Conservation (phyloP, 2,113 vertebrate genomes). For the Caracal caracal region DNA sequence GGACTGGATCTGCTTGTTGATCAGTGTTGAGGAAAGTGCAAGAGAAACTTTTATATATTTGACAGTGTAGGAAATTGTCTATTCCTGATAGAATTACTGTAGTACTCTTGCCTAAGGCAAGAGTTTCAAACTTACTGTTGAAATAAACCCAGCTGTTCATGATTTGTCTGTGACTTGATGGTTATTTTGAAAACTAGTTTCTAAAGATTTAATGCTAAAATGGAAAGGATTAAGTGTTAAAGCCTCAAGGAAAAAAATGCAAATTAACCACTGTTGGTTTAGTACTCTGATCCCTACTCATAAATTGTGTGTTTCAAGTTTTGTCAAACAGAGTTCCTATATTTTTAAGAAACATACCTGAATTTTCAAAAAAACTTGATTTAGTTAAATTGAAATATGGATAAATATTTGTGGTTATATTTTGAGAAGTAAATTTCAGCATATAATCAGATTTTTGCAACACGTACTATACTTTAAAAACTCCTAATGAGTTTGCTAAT, state of each 20-base stretch:
- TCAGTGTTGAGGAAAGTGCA: slow-evolving; percentile 81
- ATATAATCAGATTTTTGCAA: slow-evolving; percentile 3
- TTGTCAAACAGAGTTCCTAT: background rate
- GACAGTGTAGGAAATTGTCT: slow-evolving; percentile 84
- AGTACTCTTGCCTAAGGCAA: slow-evolving; percentile 74
- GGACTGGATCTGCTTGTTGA: slow-evolving; percentile 86
- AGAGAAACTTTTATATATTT: slow-evolving; percentile 88
- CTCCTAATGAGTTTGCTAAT: background rate
- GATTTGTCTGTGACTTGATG: slow-evolving; percentile 75
- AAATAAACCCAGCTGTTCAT: slow-evolving; percentile 87
- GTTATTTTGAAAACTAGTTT: slow-evolving; percentile 48
- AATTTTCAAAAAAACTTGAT: slow-evolving; percentile 37
- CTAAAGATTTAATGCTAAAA: slow-evolving; percentile 17
- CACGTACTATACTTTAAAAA: background rate
- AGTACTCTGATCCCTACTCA: background rate
- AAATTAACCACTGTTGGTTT: slow-evolving; percentile 7
- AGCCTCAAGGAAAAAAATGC: background rate
- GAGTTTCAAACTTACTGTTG: slow-evolving; percentile 83
- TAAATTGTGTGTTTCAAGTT: background rate
- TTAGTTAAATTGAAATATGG: slow-evolving; percentile 19
- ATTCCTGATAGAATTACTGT: slow-evolving; percentile 83
- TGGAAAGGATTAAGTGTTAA: slow-evolving; percentile 5
- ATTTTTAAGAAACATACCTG: background rate
- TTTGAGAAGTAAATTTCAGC: slow-evolving; percentile 33
- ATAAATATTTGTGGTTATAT: background rate